phyloP scores from a whole-genome alignment of 2,797 vertebrate genomes.

The Tympanoctomys barrerae region DNA sequence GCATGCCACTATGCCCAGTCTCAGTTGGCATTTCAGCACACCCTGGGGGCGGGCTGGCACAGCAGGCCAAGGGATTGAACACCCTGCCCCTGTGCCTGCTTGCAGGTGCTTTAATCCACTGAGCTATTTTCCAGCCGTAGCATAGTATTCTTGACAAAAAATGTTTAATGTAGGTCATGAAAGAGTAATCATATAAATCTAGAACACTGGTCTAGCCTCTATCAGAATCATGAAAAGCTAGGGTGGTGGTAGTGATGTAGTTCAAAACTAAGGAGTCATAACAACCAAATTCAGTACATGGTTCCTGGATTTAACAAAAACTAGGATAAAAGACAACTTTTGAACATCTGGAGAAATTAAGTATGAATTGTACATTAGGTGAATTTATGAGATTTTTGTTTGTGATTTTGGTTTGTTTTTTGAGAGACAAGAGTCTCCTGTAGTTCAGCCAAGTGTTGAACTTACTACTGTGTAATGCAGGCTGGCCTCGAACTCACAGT shows the following conservation, averaged over 20 bases:
- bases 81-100: too few species aligned
- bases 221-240: neutral
- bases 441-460: neutral
- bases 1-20: too few species aligned
- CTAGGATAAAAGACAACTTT: neutral
- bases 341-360: neutral
- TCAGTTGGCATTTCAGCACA: too few species aligned
- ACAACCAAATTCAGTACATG: neutral
- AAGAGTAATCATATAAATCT: neutral
- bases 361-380: neutral
- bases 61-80: too few species aligned
- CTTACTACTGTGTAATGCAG: neutral
- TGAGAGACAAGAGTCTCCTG: neutral
- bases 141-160: neutral
- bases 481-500: neutral
- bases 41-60: too few species aligned
- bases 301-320: neutral
- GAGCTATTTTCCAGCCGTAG: too few species aligned
- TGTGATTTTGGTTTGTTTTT: neutral
- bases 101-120: too few species aligned
- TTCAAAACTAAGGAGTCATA: neutral
- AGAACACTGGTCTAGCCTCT: neutral
- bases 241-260: neutral
- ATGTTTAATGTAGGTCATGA: slow-evolving; percentile 7
- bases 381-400: neutral